phyloP scores from a whole-genome alignment of 2,797 vertebrate genomes.

The Cossypha polioptera region DNA sequence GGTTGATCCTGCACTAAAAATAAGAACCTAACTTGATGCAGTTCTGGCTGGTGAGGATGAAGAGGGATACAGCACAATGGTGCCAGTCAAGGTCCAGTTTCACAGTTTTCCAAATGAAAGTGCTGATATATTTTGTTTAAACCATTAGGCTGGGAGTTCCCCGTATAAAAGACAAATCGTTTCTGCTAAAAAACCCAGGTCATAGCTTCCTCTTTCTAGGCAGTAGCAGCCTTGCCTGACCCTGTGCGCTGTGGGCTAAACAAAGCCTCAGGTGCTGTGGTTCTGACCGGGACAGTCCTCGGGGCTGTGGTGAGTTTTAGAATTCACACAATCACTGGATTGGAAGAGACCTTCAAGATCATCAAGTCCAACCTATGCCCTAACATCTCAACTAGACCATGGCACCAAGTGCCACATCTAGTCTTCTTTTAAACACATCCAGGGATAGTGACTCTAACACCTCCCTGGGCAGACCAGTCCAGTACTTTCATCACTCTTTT shows the following conservation, averaged over 20 bases:
- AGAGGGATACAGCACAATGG: not conserved
- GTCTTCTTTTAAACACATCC: not conserved
- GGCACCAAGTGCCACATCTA: not conserved
- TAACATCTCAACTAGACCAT: too few species aligned
- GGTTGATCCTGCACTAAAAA: fast-evolving
- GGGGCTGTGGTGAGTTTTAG: fast-evolving
- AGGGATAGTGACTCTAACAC: not conserved
- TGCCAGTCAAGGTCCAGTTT: not conserved
- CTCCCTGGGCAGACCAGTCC: not conserved
- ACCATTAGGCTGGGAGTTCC: fast-evolving
- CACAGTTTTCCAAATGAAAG: not conserved
- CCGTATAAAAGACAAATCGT: not conserved
- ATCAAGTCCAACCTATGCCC: not conserved
- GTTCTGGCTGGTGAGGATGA: not conserved
- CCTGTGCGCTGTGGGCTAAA: fast-evolving
- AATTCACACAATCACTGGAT: not conserved
- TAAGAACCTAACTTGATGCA: too few species aligned
- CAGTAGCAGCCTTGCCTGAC: too few species aligned
- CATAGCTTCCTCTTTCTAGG: fast-evolving
- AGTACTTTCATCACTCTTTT: not conserved
- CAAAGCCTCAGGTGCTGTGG: fast-evolving
- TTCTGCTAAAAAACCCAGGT: not conserved
- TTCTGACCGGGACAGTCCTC: too few species aligned
- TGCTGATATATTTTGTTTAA: fast-evolving
- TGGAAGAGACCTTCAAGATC: not conserved